These are phyloP conservation scores for Psix sp. DNA, from an alignment of 1,140 invertebrate genomes.

Conservation along the genomic window DNA sequence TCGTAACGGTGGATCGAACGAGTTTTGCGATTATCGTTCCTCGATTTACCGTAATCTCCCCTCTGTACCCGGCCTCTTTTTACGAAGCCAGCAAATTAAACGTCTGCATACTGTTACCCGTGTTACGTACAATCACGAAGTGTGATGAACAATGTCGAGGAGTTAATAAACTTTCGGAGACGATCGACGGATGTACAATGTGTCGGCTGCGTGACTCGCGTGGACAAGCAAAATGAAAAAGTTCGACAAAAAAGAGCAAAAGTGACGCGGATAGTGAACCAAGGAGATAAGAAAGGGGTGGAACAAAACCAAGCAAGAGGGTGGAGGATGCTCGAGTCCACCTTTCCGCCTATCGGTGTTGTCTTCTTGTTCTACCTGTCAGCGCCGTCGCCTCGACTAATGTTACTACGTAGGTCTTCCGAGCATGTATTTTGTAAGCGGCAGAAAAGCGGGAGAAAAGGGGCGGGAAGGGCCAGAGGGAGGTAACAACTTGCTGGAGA, in stretches of 20 bases:
- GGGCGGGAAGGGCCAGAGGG: slow-evolving; percentile 46
- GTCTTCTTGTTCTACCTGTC: slow-evolving; percentile 56
- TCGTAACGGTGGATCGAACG: slow-evolving; percentile 50
- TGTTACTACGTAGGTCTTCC: slow-evolving; percentile 32
- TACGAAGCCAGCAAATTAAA: slow-evolving; percentile 17
- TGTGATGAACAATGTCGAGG: slow-evolving; percentile 22
- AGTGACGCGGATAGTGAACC: slow-evolving; percentile 24
- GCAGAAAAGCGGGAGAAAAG: slow-evolving; percentile 41
- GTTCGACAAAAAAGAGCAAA: slow-evolving; percentile 3
- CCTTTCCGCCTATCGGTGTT: slow-evolving; percentile 24
- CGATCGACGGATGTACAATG: slow-evolving; percentile 25
- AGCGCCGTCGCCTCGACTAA: slow-evolving; percentile 43
- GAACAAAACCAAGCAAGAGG: slow-evolving; percentile 37
- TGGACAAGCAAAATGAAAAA: slow-evolving; percentile 19
- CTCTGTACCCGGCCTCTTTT: slow-evolving; percentile 16
- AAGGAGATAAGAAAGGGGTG: slow-evolving; percentile 53
- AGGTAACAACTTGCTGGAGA: slow-evolving; percentile 72
- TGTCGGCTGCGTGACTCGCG: slow-evolving; percentile 32
- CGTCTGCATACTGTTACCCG: slow-evolving; percentile 22
- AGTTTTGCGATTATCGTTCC: slow-evolving; percentile 52
- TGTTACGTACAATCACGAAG: slow-evolving; percentile 15
- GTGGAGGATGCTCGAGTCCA: slow-evolving; percentile 52
- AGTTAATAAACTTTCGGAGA: slow-evolving; percentile 63
- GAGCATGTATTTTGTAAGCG: slow-evolving; percentile 45
- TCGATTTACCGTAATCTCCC: slow-evolving; percentile 49